Base-by-base conservation (phyloP, 2,888 invertebrate species). In the Linnaemya vulpina region DNA sequence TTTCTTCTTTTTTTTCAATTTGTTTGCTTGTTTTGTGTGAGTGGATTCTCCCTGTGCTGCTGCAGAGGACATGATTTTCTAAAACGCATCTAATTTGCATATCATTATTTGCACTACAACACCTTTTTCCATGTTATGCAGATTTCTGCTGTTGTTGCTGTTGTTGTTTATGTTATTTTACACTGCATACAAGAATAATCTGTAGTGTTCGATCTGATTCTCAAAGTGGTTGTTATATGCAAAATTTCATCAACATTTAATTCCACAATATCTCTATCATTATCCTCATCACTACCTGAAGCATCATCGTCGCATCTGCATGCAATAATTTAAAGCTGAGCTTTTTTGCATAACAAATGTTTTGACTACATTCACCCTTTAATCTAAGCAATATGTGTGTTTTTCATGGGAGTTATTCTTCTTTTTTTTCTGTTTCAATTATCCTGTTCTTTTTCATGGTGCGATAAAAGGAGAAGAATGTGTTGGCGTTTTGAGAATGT, bases 31-130 rank as follows among this genome's bases (percentile, higher is more conserved):
- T 60, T 53, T 75, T 65, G 55, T 75, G 78, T n/a, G 87, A 81
- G 81, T 78, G 74, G 77, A 74, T 85, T 70, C 89, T 87, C 86
- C 22, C 51, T 74, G 1, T 60, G 46, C 17, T 68, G 87, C 87
- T 87, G 38, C 68, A 76, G 13, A 83, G 17, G 20, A 70, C 68
- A 81, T 89, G 88, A 89, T 90, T 89, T 89, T 88, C 87, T 74
- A 58, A 90, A 90, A 89, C 89, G 90, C 90, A 90, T 90, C 90
- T 90, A 89, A 90, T 90, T 90, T 90, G 90, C 90, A 90, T 90
- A 89, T 90, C 88, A 90, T 90, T 90, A 90, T 90, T 89, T 89
- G 87, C 87, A 87, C 73, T 78, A 63, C 83, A 86, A 87, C 88
- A 86, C 81, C 82, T 83, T 79, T n/a, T 71, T 53, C 40, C 17